These are phyloP conservation scores for Zaprionus camerounensis DNA, from an alignment of 1,140 invertebrate genomes.

Conservation along the genomic window DNA sequence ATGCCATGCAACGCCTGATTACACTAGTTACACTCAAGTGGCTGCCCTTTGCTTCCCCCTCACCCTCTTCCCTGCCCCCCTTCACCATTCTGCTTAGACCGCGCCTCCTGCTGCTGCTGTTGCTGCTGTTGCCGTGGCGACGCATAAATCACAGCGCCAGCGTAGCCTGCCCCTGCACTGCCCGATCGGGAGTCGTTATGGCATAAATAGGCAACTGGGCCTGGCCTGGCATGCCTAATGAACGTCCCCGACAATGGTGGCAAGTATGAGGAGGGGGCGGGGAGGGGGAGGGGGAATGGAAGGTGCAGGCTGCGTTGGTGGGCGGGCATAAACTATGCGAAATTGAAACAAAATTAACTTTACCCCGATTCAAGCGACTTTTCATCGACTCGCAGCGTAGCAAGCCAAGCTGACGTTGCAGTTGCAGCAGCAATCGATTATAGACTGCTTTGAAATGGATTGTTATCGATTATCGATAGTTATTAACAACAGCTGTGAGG, in stretches of 20 bases:
- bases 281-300: background rate
- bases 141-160: slow-evolving; percentile 65
- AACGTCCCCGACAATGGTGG: background rate
- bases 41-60: background rate
- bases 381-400: slow-evolving; percentile 46
- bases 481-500: background rate
- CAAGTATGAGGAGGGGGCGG: background rate
- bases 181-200: slow-evolving; percentile 31
- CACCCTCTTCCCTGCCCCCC: background rate
- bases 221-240: background rate
- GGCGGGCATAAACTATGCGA: background rate
- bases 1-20: slow-evolving; percentile 44
- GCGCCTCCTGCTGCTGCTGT: background rate
- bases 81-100: background rate
- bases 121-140: slow-evolving; percentile 41
- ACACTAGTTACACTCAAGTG: slow-evolving; percentile 48
- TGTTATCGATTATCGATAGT: background rate
- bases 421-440: background rate
- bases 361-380: slow-evolving; percentile 42
- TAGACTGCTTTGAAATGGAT: background rate
- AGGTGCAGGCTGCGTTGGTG: background rate
- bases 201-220: slow-evolving; percentile 2
- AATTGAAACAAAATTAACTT: slow-evolving; percentile 13
- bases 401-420: background rate
- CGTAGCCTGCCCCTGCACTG: slow-evolving; percentile 9